Percentiles rank a stretch among this genome's conserved stretches.
phyloP scores from a whole-genome alignment of 2,113 vertebrate species.

The Fulmarus glacialis region DNA sequence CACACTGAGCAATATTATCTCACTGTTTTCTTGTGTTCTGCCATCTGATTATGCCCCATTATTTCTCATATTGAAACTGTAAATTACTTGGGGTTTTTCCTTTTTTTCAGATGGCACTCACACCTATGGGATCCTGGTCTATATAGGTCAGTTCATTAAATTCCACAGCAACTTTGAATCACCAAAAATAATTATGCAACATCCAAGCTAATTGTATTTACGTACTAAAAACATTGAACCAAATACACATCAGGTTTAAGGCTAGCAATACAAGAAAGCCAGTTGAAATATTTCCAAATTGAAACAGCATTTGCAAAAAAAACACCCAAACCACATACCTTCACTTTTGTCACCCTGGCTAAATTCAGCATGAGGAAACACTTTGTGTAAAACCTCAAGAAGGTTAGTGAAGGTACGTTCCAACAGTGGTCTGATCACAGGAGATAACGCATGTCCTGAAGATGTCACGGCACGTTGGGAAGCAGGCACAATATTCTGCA shows the following conservation, averaged over 20 bases:
- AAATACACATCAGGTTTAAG: not conserved
- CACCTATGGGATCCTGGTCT: not conserved
- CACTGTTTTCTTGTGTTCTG: not conserved
- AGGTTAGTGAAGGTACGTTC: constrained; percentile 83
- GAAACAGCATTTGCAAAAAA: not conserved
- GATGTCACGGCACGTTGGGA: constrained; percentile 92
- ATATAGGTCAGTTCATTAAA: not conserved
- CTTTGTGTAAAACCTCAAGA: constrained; percentile 86
- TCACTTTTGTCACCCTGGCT: constrained; percentile 86
- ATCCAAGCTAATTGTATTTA: not conserved
- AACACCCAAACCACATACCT: constrained; percentile 69
- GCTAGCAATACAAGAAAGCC: not conserved
- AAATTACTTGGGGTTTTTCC: not conserved
- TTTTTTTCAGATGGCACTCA: not conserved
- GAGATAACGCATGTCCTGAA: constrained; percentile 89
- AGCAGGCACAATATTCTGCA: constrained; percentile 94
- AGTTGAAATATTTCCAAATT: not conserved
- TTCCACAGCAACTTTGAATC: not conserved
- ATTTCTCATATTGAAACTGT: not conserved
- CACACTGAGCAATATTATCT: not conserved
- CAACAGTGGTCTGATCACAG: constrained; percentile 88
- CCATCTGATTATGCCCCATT: not conserved
- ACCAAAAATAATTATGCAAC: not conserved
- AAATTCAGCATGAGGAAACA: constrained; percentile 94
- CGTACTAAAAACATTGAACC: not conserved